These are phyloP conservation scores for Pristionchus japonicus DNA, from an alignment of 2,888 invertebrate genomes.

Conservation along the genomic window DNA sequence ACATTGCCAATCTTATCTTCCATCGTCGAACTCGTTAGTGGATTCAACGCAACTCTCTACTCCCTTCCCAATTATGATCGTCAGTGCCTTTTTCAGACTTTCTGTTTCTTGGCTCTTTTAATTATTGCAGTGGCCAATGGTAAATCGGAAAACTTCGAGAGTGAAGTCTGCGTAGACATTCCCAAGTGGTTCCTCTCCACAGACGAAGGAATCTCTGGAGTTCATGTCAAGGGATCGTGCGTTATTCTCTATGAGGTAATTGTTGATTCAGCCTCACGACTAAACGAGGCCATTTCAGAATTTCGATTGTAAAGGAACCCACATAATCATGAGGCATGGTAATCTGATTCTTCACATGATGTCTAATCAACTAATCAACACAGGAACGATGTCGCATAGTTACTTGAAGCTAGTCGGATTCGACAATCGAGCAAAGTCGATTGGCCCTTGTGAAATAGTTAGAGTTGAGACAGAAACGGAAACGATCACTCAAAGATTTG, in stretches of 20 bases:
- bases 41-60: background rate
- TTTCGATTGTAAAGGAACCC: background rate
- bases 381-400: background rate
- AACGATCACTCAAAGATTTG: background rate
- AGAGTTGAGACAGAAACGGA: background rate
- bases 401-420: background rate
- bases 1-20: background rate
- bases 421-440: background rate
- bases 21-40: background rate
- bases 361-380: background rate
- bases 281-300: background rate
- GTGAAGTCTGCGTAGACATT: background rate
- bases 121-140: background rate
- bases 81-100: background rate
- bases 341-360: background rate
- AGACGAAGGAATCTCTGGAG: background rate
- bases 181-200: background rate
- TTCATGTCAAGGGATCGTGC: background rate
- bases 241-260: background rate
- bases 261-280: background rate
- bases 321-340: background rate
- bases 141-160: background rate
- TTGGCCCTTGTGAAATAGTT: background rate
- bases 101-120: background rate
- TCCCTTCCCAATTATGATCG: background rate